phyloP scores from a whole-genome alignment of 2,113 vertebrate genomes.

The Tympanuchus pallidicinctus region DNA sequence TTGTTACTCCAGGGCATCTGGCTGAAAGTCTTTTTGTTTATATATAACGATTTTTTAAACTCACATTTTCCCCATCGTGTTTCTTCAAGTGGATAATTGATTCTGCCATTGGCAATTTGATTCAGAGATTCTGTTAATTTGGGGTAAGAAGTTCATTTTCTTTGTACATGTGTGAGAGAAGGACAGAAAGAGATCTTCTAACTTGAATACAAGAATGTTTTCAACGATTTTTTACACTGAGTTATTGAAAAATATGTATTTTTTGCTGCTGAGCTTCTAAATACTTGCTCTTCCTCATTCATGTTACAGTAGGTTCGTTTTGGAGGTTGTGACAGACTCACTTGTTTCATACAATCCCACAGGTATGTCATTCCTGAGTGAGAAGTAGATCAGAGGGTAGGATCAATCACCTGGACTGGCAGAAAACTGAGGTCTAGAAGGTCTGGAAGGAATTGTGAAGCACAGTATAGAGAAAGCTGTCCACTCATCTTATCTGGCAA shows the following conservation, averaged over 20 bases:
- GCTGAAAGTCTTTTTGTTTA: neutral
- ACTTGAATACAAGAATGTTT: neutral
- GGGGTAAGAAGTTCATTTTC: neutral
- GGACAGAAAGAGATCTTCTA: neutral
- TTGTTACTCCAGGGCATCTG: neutral
- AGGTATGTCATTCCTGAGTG: neutral
- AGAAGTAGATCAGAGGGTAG: neutral
- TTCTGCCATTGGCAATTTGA: neutral
- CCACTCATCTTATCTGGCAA: neutral
- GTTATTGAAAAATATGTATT: neutral
- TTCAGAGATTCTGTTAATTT: neutral
- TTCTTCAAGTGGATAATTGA: neutral
- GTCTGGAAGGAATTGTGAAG: neutral
- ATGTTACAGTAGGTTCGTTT: fast-evolving
- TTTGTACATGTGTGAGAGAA: neutral
- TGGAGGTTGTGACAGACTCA: neutral
- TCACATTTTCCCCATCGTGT: neutral
- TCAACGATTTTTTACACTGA: neutral
- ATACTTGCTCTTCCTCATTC: fast-evolving
- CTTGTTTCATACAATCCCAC: neutral
- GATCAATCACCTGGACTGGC: neutral
- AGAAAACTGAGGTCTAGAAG: neutral
- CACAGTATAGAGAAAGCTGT: neutral
- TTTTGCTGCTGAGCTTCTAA: neutral
- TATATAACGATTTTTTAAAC: neutral